Base-by-base conservation (phyloP, 2,888 invertebrate genomes). In the Sericinus montela region DNA sequence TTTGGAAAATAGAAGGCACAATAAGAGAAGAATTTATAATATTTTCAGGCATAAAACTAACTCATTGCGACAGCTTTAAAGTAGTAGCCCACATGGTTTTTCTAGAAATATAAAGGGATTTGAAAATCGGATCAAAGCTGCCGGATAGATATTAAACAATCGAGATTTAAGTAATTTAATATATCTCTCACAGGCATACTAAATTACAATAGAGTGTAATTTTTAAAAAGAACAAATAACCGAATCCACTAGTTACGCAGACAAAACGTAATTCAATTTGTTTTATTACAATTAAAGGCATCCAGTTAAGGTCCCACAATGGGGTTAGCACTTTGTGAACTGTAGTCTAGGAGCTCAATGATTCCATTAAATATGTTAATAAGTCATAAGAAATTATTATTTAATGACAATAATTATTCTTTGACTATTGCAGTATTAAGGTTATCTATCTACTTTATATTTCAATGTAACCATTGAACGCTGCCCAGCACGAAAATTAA, bases 241-340 rank as follows among this genome's bases (percentile, higher is more conserved):
- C 2, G 19, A 25, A 25, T 7, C 25, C 8, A 25, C 25, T 8
- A 8, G 8, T 1, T 25, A 25, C 25, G 2, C 25, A 8, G 25
- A 23, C 23, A 23, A 5, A 23, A 23, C 23, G 6, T 23, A 3
- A 23, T 6, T 23, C 32, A n/a, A n/a, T n/a, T n/a, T n/a, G n/a
- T n/a, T n/a, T 9, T 23, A 39, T 15, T 11, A 48, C 19, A 25
- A 15, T 37, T 19, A 44, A 72, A 75, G 72, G 72, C 70, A 67
- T 62, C 58, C n/a, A 51, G 14, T 60, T 70, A 75, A 75, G 74
- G 69, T 54, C 62, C 75, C 71, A 67, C 45, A 7, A 35, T 0
- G 41, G 73, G 74, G 67, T 44, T 67, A 73, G 77, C 80, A 81
- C 80, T 79, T 80, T 62, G 80, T 80, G 78, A 72, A 59, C 57